A percentile compares a stretch with the other conserved stretches of the same genome.
Evolutionary conservation across 2,113 vertebrate genomes (phyloP).

Genomic region (Isichthys henryi): DNA sequence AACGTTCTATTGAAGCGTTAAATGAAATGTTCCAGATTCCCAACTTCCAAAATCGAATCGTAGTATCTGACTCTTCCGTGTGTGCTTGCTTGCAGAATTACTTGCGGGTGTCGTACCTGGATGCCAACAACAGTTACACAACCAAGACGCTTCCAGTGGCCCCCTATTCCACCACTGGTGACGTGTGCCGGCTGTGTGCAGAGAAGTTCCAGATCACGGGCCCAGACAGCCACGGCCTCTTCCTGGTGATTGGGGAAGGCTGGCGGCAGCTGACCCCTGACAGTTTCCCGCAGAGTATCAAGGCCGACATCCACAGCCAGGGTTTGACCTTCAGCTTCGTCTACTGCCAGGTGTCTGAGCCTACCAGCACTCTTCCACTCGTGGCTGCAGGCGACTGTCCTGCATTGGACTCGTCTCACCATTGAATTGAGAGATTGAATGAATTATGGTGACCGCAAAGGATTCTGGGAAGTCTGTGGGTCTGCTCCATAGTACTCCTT

Average conservation of each 20-base stretch:
- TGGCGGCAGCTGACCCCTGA: conserved; percentile 72
- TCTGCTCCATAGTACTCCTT: neutral
- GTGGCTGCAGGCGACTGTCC: neutral
- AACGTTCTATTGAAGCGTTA: neutral
- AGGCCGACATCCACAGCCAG: conserved; percentile 72
- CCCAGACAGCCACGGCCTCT: conserved; percentile 67
- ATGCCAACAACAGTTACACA: conserved; percentile 75
- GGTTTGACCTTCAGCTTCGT: conserved; percentile 80
- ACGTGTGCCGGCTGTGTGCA: conserved; percentile 63
- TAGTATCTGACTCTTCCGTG: neutral
- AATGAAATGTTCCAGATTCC: neutral
- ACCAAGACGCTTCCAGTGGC: conserved; percentile 85
- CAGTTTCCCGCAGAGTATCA: conserved; percentile 72
- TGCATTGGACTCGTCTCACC: neutral
- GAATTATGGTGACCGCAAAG: neutral
- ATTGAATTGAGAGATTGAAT: too few species aligned
- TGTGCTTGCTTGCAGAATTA: conserved; percentile 69
- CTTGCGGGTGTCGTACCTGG: conserved; percentile 87
- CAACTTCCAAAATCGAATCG: neutral
- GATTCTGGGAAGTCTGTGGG: neutral
- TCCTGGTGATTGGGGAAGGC: conserved; percentile 73
- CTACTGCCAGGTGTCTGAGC: conserved; percentile 63
- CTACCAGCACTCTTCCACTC: neutral
- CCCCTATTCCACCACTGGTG: conserved; percentile 54
- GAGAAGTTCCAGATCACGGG: conserved; percentile 66